A percentile compares a stretch with the other conserved stretches of the same genome.
Conservation (phyloP, 1,140 invertebrate genomes). For the Melipona quadrifasciata region DNA sequence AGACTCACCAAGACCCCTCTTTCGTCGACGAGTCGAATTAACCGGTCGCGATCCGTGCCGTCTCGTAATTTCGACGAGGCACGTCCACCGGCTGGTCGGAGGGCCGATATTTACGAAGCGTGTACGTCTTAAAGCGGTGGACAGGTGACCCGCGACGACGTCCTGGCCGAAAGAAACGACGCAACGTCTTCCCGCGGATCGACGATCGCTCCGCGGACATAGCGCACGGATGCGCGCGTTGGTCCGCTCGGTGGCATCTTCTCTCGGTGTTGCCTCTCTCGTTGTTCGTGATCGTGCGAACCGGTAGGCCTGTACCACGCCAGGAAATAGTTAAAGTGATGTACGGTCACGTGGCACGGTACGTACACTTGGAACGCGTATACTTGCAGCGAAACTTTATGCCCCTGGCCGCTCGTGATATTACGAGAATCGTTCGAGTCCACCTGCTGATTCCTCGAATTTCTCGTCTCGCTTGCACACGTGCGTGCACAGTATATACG, state of each 20-base stretch:
- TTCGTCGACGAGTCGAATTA: constrained; percentile 12
- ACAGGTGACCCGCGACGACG: constrained; percentile 2
- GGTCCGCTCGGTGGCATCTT: constrained; percentile 2
- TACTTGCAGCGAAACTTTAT: constrained; percentile 59
- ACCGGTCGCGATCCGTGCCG: neutral
- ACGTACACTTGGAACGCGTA: constrained; percentile 67
- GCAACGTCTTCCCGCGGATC: neutral
- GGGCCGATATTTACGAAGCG: constrained; percentile 11
- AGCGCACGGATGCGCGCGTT: constrained; percentile 28
- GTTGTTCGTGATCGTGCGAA: constrained; percentile 45
- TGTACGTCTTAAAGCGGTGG: constrained; percentile 10
- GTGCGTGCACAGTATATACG: neutral
- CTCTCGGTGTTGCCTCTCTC: constrained; percentile 35
- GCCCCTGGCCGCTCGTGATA: constrained; percentile 28
- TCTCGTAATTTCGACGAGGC: neutral
- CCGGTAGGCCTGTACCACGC: constrained; percentile 56
- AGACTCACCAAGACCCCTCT: constrained; percentile 36
- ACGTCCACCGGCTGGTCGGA: no score
- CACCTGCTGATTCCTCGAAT: constrained; percentile 24
- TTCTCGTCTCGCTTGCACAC: neutral
- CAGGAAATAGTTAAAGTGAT: constrained; percentile 76
- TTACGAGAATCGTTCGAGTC: constrained; percentile 24
- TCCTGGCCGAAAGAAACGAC: neutral
- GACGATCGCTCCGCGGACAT: constrained; percentile 15
- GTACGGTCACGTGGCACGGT: constrained; percentile 71